phyloP scores from a whole-genome alignment of 2,888 invertebrate genomes.

The Drosophila nr. perissopoda region DNA sequence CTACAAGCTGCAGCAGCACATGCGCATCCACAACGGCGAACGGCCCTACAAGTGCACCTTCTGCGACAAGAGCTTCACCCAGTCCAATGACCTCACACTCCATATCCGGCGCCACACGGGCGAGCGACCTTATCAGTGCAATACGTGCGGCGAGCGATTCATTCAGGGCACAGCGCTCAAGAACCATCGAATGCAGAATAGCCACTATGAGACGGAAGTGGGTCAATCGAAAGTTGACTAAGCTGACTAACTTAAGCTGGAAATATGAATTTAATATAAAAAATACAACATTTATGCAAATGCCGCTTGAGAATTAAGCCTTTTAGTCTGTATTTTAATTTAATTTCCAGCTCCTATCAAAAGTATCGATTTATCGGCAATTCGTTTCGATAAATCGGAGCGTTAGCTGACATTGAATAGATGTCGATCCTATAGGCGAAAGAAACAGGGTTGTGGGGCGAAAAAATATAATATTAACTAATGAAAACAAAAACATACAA shows the following conservation, averaged over 20 bases:
- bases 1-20: conserved; percentile 87
- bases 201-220: conserved; percentile 57
- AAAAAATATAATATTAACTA: too few relatives aligned
- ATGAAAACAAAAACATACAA: too few relatives aligned
- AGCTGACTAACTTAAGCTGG: conserved; percentile 11
- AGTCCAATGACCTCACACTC: conserved; percentile 89
- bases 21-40: conserved; percentile 87
- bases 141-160: conserved; percentile 89
- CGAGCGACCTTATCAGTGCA: conserved; percentile 88
- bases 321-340: not conserved
- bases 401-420: not conserved
- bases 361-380: not conserved
- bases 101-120: conserved; percentile 90
- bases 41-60: conserved; percentile 87
- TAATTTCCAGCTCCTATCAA: not conserved
- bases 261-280: not conserved
- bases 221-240: conserved; percentile 23
- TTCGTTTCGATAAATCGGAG: not conserved
- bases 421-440: too few relatives aligned
- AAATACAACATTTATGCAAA: not conserved
- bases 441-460: too few relatives aligned
- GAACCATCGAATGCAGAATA: conserved; percentile 86
- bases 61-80: conserved; percentile 87
- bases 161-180: conserved; percentile 89
- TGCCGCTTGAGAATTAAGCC: not conserved